phyloP scores from a whole-genome alignment of 1,140 invertebrate genomes.

The Homarus americanus region DNA sequence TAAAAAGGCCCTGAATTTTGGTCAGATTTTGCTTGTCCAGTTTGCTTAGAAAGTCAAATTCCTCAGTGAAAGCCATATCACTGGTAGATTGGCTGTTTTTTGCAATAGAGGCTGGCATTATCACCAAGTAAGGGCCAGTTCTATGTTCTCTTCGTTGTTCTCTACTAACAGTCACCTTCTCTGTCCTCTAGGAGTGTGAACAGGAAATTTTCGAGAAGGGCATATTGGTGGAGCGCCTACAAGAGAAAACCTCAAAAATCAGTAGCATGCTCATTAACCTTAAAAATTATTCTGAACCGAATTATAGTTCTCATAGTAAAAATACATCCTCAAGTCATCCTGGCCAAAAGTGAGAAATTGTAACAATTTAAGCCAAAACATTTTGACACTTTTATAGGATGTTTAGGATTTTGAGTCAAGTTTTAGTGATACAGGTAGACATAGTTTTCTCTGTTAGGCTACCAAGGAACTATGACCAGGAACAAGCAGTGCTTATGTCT shows the following conservation, averaged over 20 bases:
- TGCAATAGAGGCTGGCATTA: conserved; percentile 19
- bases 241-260: conserved; percentile 93
- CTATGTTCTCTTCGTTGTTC: conserved; percentile 55
- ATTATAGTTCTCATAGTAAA: conserved; percentile 23
- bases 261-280: conserved; percentile 93
- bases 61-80: not conserved
- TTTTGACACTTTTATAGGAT: conserved; percentile 14
- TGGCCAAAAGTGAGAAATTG: conserved; percentile 36
- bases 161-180: conserved; percentile 72
- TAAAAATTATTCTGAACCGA: conserved; percentile 82
- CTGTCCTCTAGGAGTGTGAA: conserved; percentile 89
- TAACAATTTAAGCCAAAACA: not conserved
- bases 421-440: not conserved
- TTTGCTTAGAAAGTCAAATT: not conserved
- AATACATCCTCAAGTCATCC: conserved; percentile 48
- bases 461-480: not conserved
- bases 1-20: conserved; percentile 47
- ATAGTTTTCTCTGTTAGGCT: not conserved
- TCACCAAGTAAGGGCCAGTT: conserved; percentile 46
- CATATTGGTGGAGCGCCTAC: conserved; percentile 92
- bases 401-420: not conserved
- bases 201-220: conserved; percentile 94
- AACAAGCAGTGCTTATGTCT: not conserved
- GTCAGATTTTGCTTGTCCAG: conserved; percentile 18
- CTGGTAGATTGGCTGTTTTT: not conserved